Evolutionary conservation across 2,797 vertebrate species (phyloP), one percentile per base, ranked within the genome.

Genomic region (Cacajao melanocephalus): DNA sequence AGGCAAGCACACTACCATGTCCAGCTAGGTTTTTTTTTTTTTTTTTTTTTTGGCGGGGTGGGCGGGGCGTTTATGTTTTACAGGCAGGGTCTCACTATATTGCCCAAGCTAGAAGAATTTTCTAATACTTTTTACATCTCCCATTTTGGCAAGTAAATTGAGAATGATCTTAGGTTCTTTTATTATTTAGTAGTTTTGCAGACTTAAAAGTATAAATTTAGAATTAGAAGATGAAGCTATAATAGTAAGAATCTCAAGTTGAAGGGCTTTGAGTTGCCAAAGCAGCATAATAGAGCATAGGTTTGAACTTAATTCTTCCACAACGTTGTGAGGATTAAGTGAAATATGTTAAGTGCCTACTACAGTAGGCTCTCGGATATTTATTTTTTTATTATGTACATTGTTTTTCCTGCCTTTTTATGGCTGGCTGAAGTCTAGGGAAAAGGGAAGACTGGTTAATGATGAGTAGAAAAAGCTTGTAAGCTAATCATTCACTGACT

Each of bases 311-410:
- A 48, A 88, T 95, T 83, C 48, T 84, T 26, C 94, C 73, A 39
- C 58, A 61, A 9, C 90, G 24, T n/a, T 95, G 75, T 55, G 52
- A 93, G 57, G 36, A 78, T 58, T 87, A 67, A 90, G 22, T 95
- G 83, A 96, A 94, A 94, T 89, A 46, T 96, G 61, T 91, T 57
- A 83, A 73, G 73, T 92, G 81, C 93, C 95, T 97, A 76, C 82
- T 93, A 73, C 57, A 92, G 80, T 90, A 97, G 85, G 94, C 36
- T 44, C 61, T 94, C 70, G 11, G 41, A 80, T 96, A 93, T 95
- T 97, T 96, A 94, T 79, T 94, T 61, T 90, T 92, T 95, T 96
- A 89, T 90, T 76, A 89, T 79, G 52, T 24, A 92, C 4, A 48
- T 94, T 84, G 19, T 90, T 95, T 95, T 95, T 80, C 52, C 46